phyloP scores from a whole-genome alignment of 2,888 invertebrate genomes.

The Chalcis sispes region DNA sequence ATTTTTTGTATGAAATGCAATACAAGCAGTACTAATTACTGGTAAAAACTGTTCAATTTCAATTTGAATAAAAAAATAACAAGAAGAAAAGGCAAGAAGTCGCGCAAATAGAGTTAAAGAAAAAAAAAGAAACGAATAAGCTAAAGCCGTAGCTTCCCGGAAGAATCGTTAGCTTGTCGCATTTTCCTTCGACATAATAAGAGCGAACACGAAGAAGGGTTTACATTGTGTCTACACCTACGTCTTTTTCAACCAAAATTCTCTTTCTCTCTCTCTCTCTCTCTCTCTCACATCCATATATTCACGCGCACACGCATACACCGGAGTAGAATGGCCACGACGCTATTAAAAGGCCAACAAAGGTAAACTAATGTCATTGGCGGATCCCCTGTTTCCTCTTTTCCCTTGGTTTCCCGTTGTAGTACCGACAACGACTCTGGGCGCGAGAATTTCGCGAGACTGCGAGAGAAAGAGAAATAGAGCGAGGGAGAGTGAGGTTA shows the following conservation, averaged over 20 bases:
- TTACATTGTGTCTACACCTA: conserved; percentile 21
- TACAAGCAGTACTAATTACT: too few species aligned
- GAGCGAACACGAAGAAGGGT: neutral
- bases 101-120: neutral
- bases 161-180: conserved; percentile 42
- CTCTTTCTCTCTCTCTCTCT: too few species aligned
- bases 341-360: conserved; percentile 52
- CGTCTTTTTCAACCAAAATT: too few species aligned
- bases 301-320: neutral
- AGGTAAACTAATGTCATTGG: conserved; percentile 55
- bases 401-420: neutral
- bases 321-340: conserved; percentile 19
- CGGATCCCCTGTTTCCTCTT: conserved; percentile 18
- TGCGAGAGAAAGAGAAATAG: conserved; percentile 2
- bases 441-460: conserved; percentile 7
- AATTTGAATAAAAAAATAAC: too few species aligned
- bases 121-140: conserved; percentile 1
- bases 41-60: too few species aligned
- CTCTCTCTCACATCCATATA: conserved; percentile 13
- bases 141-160: conserved; percentile 4
- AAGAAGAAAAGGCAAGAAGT: too few species aligned
- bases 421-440: neutral
- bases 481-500: too few species aligned
- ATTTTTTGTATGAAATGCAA: too few species aligned
- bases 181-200: conserved; percentile 10